Conservation (phyloP, 92 coral and sea anemone species). For the Epizoanthus rinbou region DNA sequence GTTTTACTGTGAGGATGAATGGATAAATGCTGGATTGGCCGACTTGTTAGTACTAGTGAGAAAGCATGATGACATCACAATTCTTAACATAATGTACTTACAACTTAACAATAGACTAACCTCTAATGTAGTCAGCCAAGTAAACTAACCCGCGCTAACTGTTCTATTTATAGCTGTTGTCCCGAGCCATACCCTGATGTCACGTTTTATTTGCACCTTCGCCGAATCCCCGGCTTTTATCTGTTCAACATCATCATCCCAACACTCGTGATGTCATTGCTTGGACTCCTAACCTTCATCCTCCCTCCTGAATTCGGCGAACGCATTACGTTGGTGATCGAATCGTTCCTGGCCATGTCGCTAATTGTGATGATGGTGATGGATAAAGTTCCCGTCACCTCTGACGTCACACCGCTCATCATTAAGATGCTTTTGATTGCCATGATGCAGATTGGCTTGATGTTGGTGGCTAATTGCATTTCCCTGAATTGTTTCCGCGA, state of each 20-base stretch:
- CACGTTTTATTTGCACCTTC: slow-evolving; percentile 84
- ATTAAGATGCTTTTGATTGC: slow-evolving; percentile 79
- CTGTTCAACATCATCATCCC: slow-evolving; percentile 92
- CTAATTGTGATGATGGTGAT: slow-evolving; percentile 86
- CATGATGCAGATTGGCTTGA: slow-evolving; percentile 81
- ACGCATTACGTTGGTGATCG: slow-evolving; percentile 88
- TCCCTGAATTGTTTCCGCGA: slow-evolving; percentile 73
- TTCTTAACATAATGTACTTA: too few relatives aligned
- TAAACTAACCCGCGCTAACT: background rate
- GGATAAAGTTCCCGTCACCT: slow-evolving; percentile 73
- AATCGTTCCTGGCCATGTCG: slow-evolving; percentile 90
- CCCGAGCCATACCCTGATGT: slow-evolving; percentile 91
- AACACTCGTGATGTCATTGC: slow-evolving; percentile 75
- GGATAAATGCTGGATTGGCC: background rate
- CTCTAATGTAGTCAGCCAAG: background rate
- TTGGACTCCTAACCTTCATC: slow-evolving; percentile 79
- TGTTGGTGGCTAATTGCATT: slow-evolving; percentile 79
- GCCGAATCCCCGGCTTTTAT: slow-evolving; percentile 89
- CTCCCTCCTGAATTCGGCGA: slow-evolving; percentile 97
- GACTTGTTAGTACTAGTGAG: background rate
- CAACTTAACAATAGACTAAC: background rate
- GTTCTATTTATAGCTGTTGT: slow-evolving; percentile 65
- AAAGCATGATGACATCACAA: background rate
- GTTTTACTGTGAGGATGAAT: background rate
- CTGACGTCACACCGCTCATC: slow-evolving; percentile 84